Conservation (phyloP, 2,888 invertebrate species). For the Stictocephala bisonia region DNA sequence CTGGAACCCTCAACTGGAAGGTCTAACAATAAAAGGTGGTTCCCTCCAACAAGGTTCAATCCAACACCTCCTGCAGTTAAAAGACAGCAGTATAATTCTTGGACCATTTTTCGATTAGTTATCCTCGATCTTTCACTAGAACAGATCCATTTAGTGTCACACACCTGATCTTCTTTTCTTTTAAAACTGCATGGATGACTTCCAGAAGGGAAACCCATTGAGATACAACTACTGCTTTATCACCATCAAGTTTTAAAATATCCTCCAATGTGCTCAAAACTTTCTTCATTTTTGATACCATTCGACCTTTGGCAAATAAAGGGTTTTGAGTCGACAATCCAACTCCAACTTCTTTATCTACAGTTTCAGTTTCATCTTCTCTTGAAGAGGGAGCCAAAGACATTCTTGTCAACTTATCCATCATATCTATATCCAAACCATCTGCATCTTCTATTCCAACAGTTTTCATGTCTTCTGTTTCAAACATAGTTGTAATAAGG, state of each 20-base stretch:
- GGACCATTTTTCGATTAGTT: conserved; percentile 73
- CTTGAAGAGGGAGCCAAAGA: too few relatives aligned
- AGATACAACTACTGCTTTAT: conserved; percentile 89
- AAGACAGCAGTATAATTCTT: too few relatives aligned
- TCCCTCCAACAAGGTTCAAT: conserved; percentile 91
- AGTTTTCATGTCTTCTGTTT: conserved; percentile 64
- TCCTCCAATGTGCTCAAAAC: conserved; percentile 70
- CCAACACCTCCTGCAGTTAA: conserved; percentile 96
- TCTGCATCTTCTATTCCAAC: conserved; percentile 65
- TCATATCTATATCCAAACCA: conserved; percentile 69
- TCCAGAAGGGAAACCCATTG: conserved; percentile 91
- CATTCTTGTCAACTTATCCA: conserved; percentile 74
- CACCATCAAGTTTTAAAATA: conserved; percentile 67
- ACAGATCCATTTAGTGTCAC: conserved; percentile 82
- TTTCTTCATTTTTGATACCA: conserved; percentile 76
- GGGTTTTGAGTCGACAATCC: conserved; percentile 69
- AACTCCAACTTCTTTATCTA: conserved; percentile 56
- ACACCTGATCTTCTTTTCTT: conserved; percentile 67
- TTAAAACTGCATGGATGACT: conserved; percentile 76
- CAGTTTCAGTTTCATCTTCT: conserved; percentile 61
- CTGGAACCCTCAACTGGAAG: too few relatives aligned
- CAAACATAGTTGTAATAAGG: conserved; percentile 75
- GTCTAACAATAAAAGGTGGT: conserved; percentile 90
- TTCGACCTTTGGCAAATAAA: conserved; percentile 71
- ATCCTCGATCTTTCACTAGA: conserved; percentile 76